Evolutionary conservation across 2,888 invertebrate species (phyloP), one percentile per base, ranked within the genome.

Genomic region (Saturnia japonica): DNA sequence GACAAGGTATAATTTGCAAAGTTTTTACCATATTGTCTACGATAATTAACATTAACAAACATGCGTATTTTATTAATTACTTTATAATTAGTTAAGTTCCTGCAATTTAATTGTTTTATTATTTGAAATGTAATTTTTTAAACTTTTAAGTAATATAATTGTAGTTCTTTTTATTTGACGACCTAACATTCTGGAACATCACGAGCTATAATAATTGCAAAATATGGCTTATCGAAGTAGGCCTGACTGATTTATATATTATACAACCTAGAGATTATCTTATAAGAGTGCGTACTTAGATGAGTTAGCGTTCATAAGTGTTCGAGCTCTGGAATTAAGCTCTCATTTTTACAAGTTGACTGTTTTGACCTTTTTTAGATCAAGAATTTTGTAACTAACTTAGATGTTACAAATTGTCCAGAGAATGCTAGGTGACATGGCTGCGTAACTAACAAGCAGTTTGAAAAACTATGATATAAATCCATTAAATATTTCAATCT

Each of bases 11-110:
- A 12, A 40, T 40, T 64, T 64, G n/a, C 40, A 40, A 40, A 40
- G 40, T 64, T 64, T 7, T 19, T 16, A 16, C 40, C 40, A 40
- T n/a, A 64, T 40, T 40, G n/a, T 19, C 64, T 64, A n/a, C 40
- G 19, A n/a, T 64, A 64, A 64, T 64, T 34, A 40, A 64, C 9
- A 64, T 64, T 25, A 60, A 64, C n/a, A 40, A 40, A 40, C 19
- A 64, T 40, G 40, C n/a, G 40, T 40, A 9, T 40, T 40, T n/a
- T 7, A 19, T 64, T 64, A 19, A 40, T 40, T 64, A 40, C 64
- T n/a, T 60, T 60, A 25, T 67, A 67, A n/a, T 28, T 68, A 28
- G 28, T 68, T 16, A 60, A 3, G 11, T 28, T 68, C 22, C 25
- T 67, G 43, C 6, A 43, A 28, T 47, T 25, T 25, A 14, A 0